These are phyloP conservation scores for Scolopax mira DNA, from an alignment of 2,113 vertebrate genomes.

Conservation along the genomic window DNA sequence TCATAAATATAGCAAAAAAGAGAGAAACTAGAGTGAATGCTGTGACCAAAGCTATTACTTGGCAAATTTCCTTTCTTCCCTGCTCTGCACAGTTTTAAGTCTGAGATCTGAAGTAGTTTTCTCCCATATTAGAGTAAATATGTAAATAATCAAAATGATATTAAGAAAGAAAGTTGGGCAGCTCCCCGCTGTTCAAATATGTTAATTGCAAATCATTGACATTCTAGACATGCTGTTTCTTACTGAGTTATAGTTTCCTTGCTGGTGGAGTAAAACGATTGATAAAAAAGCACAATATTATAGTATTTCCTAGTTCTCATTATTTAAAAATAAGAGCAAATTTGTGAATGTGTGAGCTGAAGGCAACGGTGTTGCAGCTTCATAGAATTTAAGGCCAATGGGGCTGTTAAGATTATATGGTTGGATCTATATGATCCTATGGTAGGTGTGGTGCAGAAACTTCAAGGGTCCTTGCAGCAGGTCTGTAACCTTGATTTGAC, in stretches of 20 bases:
- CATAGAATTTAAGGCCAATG: neutral
- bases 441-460: accelerated
- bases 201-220: conserved; percentile 1
- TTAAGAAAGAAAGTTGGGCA: neutral
- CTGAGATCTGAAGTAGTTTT: neutral
- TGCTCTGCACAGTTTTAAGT: neutral
- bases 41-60: neutral
- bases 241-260: neutral
- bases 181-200: conserved; percentile 1
- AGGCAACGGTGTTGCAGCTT: neutral
- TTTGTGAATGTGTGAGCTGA: neutral
- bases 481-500: neutral
- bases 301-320: neutral
- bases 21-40: neutral
- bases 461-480: neutral
- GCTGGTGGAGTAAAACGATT: neutral
- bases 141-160: neutral
- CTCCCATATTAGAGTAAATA: neutral
- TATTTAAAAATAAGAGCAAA: neutral
- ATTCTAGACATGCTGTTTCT: neutral
- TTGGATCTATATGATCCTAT: neutral
- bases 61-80: neutral
- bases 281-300: neutral
- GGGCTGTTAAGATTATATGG: neutral
- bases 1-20: neutral